A percentile compares a stretch with the other conserved stretches of the same genome.
Conservation (phyloP, 2,113 vertebrate species). For the Thomomys bottae region DNA sequence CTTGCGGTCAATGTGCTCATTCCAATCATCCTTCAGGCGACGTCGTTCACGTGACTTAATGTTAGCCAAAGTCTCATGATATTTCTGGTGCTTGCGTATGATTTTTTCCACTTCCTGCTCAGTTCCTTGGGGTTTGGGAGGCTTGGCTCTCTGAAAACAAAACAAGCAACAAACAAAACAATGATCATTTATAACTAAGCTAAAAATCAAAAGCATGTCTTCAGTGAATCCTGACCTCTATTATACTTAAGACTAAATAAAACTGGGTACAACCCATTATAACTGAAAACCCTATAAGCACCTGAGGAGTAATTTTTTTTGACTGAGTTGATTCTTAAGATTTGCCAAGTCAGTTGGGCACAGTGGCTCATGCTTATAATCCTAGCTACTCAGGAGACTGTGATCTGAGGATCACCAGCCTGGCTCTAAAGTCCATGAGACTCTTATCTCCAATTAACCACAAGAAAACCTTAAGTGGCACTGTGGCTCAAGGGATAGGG, state of each 20-base stretch:
- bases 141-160: slow-evolving; percentile 84
- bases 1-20: slow-evolving; percentile 76
- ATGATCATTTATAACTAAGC: background rate
- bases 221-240: slow-evolving; percentile 35
- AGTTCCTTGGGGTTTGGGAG: slow-evolving; percentile 47
- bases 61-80: slow-evolving; percentile 77
- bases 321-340: slow-evolving; percentile 25
- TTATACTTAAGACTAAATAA: slow-evolving; percentile 19
- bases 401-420: too few relatives aligned
- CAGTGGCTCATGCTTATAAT: too few relatives aligned
- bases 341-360: slow-evolving; percentile 29
- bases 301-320: slow-evolving; percentile 3
- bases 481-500: too few relatives aligned
- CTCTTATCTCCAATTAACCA: too few relatives aligned
- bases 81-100: slow-evolving; percentile 73
- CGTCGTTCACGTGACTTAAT: slow-evolving; percentile 72
- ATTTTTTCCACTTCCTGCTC: slow-evolving; percentile 74
- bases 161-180: background rate
- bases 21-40: slow-evolving; percentile 79
- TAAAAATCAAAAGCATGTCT: background rate
- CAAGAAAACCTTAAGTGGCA: too few relatives aligned
- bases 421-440: too few relatives aligned
- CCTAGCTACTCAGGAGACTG: too few relatives aligned
- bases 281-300: background rate
- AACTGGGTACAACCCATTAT: slow-evolving; percentile 27